phyloP scores from a whole-genome alignment of 1,140 invertebrate species.

The Drosophila repletoides region DNA sequence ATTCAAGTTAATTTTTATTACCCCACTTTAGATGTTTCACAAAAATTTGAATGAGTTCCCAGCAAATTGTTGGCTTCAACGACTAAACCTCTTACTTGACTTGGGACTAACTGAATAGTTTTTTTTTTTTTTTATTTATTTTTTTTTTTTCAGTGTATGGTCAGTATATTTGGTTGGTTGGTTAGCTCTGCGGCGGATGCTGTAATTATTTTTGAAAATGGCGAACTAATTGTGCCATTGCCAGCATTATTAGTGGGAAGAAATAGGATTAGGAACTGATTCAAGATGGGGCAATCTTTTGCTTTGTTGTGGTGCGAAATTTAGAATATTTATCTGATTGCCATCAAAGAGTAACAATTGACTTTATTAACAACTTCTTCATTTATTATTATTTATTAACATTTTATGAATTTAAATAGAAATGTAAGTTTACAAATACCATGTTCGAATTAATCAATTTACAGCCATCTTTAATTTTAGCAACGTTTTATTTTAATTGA shows the following conservation, averaged over 20 bases:
- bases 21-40: conserved; percentile 48
- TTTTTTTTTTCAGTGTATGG: not conserved
- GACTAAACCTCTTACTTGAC: not conserved
- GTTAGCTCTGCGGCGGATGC: conserved; percentile 23
- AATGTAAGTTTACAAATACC: too few species aligned
- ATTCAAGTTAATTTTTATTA: conserved; percentile 74
- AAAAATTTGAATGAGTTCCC: conserved; percentile 6
- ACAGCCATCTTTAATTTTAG: too few species aligned
- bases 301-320: too few species aligned
- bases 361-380: too few species aligned
- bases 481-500: too few species aligned
- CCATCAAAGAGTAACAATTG: too few species aligned
- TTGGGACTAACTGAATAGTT: not conserved
- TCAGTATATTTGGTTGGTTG: conserved; percentile 26
- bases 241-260: conserved; percentile 6
- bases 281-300: too few species aligned
- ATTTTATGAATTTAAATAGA: too few species aligned
- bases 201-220: conserved; percentile 64
- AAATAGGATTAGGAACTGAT: not conserved
- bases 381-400: too few species aligned
- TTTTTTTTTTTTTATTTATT: not conserved
- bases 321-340: too few species aligned
- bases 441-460: too few species aligned
- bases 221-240: conserved; percentile 56
- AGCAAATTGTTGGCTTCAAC: conserved; percentile 3